Base-by-base conservation (phyloP, 2,888 invertebrate species). In the Brenthis hecate region DNA sequence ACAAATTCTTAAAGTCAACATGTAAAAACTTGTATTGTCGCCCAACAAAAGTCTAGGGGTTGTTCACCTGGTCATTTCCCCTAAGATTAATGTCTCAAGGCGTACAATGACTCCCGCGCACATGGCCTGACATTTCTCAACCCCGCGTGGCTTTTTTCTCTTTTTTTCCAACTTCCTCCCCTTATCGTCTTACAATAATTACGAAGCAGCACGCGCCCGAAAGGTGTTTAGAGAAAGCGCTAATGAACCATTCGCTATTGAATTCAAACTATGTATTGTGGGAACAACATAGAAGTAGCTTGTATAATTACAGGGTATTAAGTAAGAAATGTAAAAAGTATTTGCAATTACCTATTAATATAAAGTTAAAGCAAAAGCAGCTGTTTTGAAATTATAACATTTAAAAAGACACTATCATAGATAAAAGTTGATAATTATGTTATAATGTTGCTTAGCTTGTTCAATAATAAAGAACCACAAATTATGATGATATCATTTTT, bases 191-290 rank as follows among this genome's bases (percentile, higher is more conserved):
- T 79, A 84, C 81, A 85, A 87, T 87, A 76, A 79, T 76, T 75
- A 86, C 72, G 76, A 66, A 61, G 61, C 79, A 83, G 88, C 91
- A 91, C 91, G 89, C 88, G 89, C 82, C 73, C 78, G 78, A 88
- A 91, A 91, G 91, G 89, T 91, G 91, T 87, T 86, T 85, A 87
- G 86, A 84, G 89, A 91, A 90, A 91, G 90, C 86, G 79, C 78
- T 83, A 84, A 86, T 85, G 82, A 85, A 83, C 80, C 79, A 83
- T 84, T 84, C 79, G 80, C 81, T 56, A 47, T 51, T 56, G 19
- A 61, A 66, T 56, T 51, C 54, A 19, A 68, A 47, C 65, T 65
- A 67, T 19, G 19, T 19, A 19, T 74, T 75, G 69, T 73, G 69
- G 56, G 70, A 73, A 73, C 61, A 16, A 53, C 58, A 56, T 63